phyloP scores from a whole-genome alignment of 1,140 invertebrate species.

The Whitmania pigra region DNA sequence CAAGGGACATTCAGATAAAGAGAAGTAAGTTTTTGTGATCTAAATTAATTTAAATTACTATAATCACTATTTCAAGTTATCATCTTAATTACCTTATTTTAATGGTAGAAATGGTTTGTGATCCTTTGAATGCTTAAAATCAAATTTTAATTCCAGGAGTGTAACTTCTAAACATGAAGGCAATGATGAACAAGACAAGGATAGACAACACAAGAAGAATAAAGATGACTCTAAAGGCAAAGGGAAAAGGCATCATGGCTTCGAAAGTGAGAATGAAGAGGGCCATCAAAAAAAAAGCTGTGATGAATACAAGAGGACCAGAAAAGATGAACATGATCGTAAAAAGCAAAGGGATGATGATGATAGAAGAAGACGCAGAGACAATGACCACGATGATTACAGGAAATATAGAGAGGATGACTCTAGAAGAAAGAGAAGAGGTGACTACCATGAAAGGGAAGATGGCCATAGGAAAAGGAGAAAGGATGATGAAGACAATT shows the following conservation, averaged over 20 bases:
- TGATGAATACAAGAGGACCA: neutral
- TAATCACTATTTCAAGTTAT: too few species aligned
- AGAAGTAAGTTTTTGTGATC: too few species aligned
- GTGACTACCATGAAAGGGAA: neutral
- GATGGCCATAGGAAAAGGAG: neutral
- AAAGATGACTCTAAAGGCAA: neutral
- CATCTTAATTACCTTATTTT: too few species aligned
- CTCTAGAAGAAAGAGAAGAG: constrained; percentile 1
- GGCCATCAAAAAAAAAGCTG: neutral
- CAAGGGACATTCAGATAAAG: too few species aligned
- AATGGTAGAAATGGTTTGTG: too few species aligned
- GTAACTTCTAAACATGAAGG: too few species aligned
- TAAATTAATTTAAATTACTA: too few species aligned
- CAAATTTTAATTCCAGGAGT: too few species aligned
- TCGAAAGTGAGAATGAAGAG: neutral
- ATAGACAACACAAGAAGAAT: neutral
- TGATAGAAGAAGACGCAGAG: neutral
- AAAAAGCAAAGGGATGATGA: too few species aligned
- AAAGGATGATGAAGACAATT: neutral
- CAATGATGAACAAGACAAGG: too few species aligned
- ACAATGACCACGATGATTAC: neutral
- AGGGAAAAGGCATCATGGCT: neutral
- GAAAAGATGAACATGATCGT: neutral
- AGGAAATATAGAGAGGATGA: neutral
- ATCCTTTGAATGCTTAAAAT: too few species aligned